Percentiles rank a stretch among this genome's conserved stretches.
Evolutionary conservation across 2,797 vertebrate genomes (phyloP).

Genomic region (Manis crassicaudata): DNA sequence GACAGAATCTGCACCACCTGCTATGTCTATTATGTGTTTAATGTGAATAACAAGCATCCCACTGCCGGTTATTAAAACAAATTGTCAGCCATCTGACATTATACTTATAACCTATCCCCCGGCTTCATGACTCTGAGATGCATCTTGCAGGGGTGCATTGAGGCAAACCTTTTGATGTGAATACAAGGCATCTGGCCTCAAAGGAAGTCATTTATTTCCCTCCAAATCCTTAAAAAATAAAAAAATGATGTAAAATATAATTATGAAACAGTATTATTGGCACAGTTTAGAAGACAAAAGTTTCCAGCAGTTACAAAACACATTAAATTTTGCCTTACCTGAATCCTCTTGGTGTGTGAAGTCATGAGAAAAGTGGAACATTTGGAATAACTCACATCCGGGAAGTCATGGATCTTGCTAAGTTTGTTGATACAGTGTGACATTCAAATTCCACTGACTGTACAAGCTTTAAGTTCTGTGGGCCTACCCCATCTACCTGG

Average conservation of each 20-base stretch:
- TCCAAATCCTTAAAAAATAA: constrained; percentile 31
- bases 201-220: constrained; percentile 72
- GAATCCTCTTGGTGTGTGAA: constrained; percentile 56
- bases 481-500: neutral
- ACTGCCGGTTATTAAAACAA: constrained; percentile 70
- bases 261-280: constrained; percentile 65
- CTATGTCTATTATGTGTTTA: constrained; percentile 74
- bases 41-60: constrained; percentile 75
- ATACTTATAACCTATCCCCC: constrained; percentile 41
- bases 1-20: constrained; percentile 73
- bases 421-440: neutral
- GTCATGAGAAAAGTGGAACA: constrained; percentile 66
- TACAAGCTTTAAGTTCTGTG: neutral
- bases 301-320: constrained; percentile 54
- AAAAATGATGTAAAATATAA: constrained; percentile 61
- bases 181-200: constrained; percentile 67
- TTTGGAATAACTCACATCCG: constrained; percentile 32
- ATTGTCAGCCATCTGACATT: constrained; percentile 69
- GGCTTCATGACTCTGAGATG: constrained; percentile 56
- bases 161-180: constrained; percentile 66
- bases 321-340: constrained; percentile 62
- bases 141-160: neutral
- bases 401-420: constrained; percentile 55
- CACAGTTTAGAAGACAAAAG: neutral
- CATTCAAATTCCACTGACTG: neutral